Percentiles rank a stretch among this genome's conserved stretches.
These are phyloP conservation scores for Microcaecilia unicolor DNA, from an alignment of 2,797 vertebrate genomes.

Conservation along the genomic window DNA sequence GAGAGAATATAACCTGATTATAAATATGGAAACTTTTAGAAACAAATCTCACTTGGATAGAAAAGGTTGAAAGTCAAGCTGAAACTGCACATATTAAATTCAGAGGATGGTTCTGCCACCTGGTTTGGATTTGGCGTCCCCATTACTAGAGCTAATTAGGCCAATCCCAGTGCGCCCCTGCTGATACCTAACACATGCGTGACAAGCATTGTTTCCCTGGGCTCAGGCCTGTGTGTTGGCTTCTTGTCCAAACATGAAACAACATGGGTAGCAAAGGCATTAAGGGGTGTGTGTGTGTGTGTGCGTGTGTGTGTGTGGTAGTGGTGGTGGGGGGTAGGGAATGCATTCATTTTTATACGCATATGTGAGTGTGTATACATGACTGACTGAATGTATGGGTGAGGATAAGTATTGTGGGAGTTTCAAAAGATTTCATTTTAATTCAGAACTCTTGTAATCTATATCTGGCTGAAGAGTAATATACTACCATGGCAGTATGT, in stretches of 20 bases:
- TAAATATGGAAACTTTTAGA: neutral
- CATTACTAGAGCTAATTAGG: conserved; percentile 11
- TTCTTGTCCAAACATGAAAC: neutral
- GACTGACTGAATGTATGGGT: no score
- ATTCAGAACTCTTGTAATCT: conserved; percentile 5
- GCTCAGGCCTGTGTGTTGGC: neutral
- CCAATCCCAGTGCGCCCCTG: conserved; percentile 4
- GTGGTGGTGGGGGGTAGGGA: no score
- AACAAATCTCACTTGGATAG: neutral
- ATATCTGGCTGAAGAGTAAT: no score
- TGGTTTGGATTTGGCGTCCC: conserved; percentile 12
- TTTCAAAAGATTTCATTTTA: conserved; percentile 1
- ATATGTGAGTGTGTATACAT: no score
- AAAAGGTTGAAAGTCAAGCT: neutral
- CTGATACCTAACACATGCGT: conserved; percentile 1
- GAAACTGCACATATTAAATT: neutral
- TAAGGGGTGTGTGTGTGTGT: neutral
- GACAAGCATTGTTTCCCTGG: neutral
- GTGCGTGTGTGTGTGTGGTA: neutral
- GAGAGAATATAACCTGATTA: neutral
- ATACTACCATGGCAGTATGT: no score
- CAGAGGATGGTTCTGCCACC: neutral
- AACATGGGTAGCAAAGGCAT: neutral
- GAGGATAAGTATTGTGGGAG: no score
- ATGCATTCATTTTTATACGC: no score